Evolutionary conservation across 2,888 invertebrate genomes (phyloP), one percentile per base, ranked within the genome.

Genomic region (Dusona sp.): DNA sequence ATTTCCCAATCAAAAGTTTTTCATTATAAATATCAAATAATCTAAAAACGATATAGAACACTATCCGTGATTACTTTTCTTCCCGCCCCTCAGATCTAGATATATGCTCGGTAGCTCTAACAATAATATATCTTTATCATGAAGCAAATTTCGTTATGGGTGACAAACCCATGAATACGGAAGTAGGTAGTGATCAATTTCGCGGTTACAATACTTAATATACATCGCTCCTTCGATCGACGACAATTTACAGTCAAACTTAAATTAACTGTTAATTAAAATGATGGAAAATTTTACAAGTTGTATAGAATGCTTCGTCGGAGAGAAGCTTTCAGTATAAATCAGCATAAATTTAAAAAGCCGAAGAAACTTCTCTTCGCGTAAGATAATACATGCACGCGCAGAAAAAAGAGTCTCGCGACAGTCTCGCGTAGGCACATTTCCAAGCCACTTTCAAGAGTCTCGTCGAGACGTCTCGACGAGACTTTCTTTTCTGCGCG

Each of bases 121-220:
- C 79, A 54, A 72, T 79, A 54, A 72, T 79, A 65, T 64, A 83
- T 85, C 75, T 83, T 75, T 72, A 85, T 57, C 79, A 64, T 54
- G 73, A 48, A 22, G 48, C 85, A 64, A 79, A 83, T 79, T 65
- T 51, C 36, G 38, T 79, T 79, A 79, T 83, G 85, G 79, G 70
- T 74, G 83, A 79, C 45, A 64, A 70, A 70, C 70, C 64, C 36
- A 83, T 83, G 85, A 83, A 85, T 85, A 85, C 79, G 64, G 70
- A 85, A 85, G 79, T 51, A 79, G 83, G 54, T 67, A 29, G 64
- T 80, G 61, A 70, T 77, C 70, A 22, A 25, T 48, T 33, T 33
- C 29, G 19, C 42, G 13, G 6, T 48, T n/a, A n/a, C 51, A 29
- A n/a, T 54, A 29, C n/a, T 57, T n/a, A 7, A 22, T 22, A 16